These are phyloP conservation scores for Lissocephala sabroskyi DNA, from an alignment of 2,888 invertebrate genomes.

Conservation along the genomic window DNA sequence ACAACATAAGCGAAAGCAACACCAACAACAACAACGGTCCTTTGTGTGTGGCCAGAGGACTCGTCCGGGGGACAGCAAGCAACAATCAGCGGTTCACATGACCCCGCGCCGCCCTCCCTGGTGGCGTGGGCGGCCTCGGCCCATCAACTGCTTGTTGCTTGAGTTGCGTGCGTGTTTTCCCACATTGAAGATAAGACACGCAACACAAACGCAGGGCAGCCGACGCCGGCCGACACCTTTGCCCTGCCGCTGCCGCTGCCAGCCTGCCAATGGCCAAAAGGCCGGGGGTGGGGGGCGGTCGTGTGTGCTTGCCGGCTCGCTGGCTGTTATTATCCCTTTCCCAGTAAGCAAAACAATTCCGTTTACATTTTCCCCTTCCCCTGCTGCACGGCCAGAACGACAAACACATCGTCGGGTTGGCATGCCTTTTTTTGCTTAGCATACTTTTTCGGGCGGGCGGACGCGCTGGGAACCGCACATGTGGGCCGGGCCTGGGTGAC, in stretches of 20 bases:
- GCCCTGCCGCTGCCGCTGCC: slow-evolving; percentile 37
- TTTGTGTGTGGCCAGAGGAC: no score
- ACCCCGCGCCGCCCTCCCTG: no score
- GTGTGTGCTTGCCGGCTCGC: slow-evolving; percentile 6
- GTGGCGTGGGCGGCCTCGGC: no score
- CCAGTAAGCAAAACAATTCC: slow-evolving; percentile 59
- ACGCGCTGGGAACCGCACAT: slow-evolving; percentile 52
- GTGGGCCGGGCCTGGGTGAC: no score
- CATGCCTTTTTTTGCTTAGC: slow-evolving; percentile 48
- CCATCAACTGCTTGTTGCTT: slow-evolving; percentile 30
- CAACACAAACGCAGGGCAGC: slow-evolving; percentile 36
- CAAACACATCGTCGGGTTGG: slow-evolving; percentile 20
- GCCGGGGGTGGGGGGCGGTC: slow-evolving; percentile 1
- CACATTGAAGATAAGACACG: slow-evolving; percentile 62
- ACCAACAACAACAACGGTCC: no score
- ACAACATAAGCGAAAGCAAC: no score
- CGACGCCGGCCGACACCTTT: slow-evolving; percentile 9
- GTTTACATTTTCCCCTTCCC: slow-evolving; percentile 55
- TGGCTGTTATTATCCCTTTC: slow-evolving; percentile 58
- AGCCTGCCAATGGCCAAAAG: slow-evolving; percentile 30
- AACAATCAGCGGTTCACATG: no score
- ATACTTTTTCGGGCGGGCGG: slow-evolving; percentile 51
- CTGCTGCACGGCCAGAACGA: slow-evolving; percentile 10
- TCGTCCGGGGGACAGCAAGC: no score
- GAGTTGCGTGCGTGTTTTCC: slow-evolving; percentile 58